Conservation (phyloP, 2,113 vertebrate species). For the Xiphorhynchus elegans region DNA sequence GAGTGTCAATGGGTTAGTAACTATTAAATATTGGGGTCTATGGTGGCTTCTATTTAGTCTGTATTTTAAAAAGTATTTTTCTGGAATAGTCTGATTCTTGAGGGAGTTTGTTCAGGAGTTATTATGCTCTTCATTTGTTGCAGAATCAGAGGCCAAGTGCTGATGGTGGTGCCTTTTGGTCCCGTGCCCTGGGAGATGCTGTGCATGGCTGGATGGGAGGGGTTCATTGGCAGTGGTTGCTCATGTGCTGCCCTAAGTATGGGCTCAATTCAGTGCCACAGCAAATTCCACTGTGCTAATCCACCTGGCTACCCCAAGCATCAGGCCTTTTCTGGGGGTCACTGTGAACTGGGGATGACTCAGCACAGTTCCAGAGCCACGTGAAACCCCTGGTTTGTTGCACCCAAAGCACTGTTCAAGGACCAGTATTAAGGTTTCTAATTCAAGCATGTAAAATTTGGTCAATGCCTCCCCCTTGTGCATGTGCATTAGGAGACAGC, state of each 20-base stretch:
- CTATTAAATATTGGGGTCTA: neutral
- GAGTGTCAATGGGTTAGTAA: neutral
- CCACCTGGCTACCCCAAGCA: neutral
- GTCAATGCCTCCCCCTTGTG: slow-evolving; percentile 63
- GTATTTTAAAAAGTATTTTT: neutral
- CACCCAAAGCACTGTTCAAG: neutral
- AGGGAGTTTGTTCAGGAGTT: neutral
- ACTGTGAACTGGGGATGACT: neutral
- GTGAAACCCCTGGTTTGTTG: accelerated
- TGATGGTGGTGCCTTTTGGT: neutral
- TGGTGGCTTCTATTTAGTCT: neutral
- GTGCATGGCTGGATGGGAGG: accelerated
- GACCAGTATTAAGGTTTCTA: neutral
- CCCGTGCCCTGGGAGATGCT: neutral
- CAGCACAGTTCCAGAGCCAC: neutral
- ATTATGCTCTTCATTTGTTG: neutral
- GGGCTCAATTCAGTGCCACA: neutral
- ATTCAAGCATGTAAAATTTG: neutral
- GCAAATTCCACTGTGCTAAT: neutral
- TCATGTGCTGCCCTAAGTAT: accelerated
- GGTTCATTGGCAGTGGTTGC: neutral
- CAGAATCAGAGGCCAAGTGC: neutral
- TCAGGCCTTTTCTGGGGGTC: neutral
- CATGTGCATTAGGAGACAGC: slow-evolving; percentile 23
- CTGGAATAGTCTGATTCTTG: neutral